Conservation (phyloP, 2,888 invertebrate species). For the Ochropleura plecta region DNA sequence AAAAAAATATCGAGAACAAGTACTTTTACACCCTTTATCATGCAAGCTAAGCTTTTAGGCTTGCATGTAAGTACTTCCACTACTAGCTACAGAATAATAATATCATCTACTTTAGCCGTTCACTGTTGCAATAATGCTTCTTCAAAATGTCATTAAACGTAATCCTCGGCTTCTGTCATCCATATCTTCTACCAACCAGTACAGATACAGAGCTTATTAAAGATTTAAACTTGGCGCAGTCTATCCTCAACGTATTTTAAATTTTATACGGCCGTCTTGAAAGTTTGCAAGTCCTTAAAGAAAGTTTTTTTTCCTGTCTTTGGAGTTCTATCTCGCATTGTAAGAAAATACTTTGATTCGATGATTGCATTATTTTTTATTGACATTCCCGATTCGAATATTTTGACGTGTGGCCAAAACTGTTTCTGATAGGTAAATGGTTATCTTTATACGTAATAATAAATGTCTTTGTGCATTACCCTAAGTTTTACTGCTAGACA, state of each 20-base stretch:
- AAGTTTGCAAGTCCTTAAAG: background rate
- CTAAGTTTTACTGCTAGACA: too few species aligned
- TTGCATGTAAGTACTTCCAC: too few species aligned
- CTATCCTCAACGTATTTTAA: conserved; percentile 6
- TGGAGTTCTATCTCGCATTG: background rate
- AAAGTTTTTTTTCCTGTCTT: conserved; percentile 4
- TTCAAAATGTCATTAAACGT: background rate
- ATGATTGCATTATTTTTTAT: background rate
- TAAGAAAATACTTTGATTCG: background rate
- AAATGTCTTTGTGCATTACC: too few species aligned
- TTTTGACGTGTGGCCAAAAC: background rate
- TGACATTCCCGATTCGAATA: background rate
- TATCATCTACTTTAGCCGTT: background rate
- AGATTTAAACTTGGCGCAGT: background rate
- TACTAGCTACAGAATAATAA: background rate
- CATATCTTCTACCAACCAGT: background rate
- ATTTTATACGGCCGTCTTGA: background rate
- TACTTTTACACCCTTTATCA: too few species aligned
- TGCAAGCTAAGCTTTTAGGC: too few species aligned
- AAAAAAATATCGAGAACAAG: too few species aligned
- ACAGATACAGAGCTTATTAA: background rate
- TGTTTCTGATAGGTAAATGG: background rate
- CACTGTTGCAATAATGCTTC: background rate
- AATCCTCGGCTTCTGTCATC: background rate
- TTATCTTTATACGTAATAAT: too few species aligned